Conservation (phyloP, 2,797 vertebrate species). For the Delichon dasypus region DNA sequence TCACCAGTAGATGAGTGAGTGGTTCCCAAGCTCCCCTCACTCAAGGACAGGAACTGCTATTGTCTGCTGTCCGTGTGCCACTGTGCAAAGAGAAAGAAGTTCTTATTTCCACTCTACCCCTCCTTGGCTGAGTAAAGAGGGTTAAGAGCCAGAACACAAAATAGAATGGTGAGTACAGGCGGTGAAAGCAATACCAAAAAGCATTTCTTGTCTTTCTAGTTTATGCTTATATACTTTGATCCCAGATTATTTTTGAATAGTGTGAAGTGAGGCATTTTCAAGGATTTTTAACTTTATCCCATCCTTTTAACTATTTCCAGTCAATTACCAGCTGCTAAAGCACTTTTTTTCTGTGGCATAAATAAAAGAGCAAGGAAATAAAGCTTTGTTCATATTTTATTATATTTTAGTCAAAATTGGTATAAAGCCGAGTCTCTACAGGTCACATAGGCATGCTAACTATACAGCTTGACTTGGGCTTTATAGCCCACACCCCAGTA, state of each 20-base stretch:
- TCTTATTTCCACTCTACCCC: neutral
- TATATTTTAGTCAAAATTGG: neutral
- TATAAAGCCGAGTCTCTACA: neutral
- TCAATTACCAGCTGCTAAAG: neutral
- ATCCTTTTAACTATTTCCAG: conserved; percentile 10
- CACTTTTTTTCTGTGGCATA: neutral
- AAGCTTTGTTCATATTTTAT: neutral
- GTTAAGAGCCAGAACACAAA: conserved; percentile 14
- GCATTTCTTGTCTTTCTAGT: neutral
- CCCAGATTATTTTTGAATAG: conserved; percentile 9
- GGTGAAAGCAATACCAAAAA: neutral
- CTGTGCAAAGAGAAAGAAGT: neutral
- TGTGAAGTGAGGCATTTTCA: neutral
- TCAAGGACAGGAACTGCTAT: neutral
- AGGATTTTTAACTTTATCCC: neutral
- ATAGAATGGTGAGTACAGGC: neutral
- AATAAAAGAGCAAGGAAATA: neutral
- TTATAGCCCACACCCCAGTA: neutral
- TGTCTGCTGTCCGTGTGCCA: neutral
- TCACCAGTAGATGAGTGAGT: neutral
- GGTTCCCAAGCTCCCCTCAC: neutral
- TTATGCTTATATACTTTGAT: conserved; percentile 2
- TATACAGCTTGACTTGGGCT: neutral
- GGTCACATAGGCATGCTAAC: neutral
- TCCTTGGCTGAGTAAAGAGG: neutral